Conservation (phyloP, 2,888 invertebrate genomes). For the Ochropleura leucogaster region DNA sequence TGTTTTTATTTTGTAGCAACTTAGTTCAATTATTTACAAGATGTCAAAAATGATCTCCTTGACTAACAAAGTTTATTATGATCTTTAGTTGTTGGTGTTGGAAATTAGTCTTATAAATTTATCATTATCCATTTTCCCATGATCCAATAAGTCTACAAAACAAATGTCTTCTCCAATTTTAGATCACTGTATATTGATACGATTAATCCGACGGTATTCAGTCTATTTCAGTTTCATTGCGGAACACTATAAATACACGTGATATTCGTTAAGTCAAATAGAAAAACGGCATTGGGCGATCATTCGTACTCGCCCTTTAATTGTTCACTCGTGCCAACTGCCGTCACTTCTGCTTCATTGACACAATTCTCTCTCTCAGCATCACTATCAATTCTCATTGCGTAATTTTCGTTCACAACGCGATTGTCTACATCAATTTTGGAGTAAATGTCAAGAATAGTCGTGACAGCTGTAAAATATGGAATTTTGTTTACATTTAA, state of each 20-base stretch:
- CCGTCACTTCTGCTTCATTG: conserved; percentile 77
- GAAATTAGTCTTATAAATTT: background rate
- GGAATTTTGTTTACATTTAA: conserved; percentile 42
- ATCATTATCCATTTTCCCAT: background rate
- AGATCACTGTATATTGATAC: conserved; percentile 17
- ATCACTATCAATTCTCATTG: conserved; percentile 70
- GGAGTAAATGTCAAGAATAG: conserved; percentile 54
- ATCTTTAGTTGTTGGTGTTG: background rate
- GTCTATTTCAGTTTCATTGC: conserved; percentile 56
- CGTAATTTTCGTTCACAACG: conserved; percentile 70
- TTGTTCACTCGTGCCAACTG: conserved; percentile 76
- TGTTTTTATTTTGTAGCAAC: too few relatives aligned
- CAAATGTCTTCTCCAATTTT: conserved; percentile 21
- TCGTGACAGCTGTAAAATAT: conserved; percentile 30
- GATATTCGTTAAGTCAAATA: conserved; percentile 67
- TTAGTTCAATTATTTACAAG: background rate
- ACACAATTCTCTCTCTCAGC: conserved; percentile 79
- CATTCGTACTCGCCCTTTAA: conserved; percentile 75
- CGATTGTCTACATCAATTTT: conserved; percentile 57
- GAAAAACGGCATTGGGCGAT: conserved; percentile 75
- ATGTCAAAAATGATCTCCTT: background rate
- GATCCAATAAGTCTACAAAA: conserved; percentile 1
- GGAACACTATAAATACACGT: conserved; percentile 65
- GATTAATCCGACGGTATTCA: conserved; percentile 25
- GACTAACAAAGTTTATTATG: background rate